A percentile compares a stretch with the other conserved stretches of the same genome.
These are phyloP conservation scores for Brotula barbata DNA, from an alignment of 2,797 vertebrate species.

Conservation along the genomic window DNA sequence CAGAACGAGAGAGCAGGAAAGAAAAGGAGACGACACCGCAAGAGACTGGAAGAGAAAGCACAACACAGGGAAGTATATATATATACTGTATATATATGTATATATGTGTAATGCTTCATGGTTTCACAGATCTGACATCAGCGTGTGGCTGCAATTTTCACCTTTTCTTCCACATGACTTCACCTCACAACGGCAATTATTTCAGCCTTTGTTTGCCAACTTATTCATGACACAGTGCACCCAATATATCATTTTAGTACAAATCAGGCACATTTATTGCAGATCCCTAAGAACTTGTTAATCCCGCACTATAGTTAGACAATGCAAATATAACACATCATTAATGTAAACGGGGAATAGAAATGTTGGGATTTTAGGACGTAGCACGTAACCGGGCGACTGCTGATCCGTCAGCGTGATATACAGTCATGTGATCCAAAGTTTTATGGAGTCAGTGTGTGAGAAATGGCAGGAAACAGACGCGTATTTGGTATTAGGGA, in stretches of 20 bases:
- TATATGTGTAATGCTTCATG: too few relatives aligned
- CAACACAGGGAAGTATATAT: not conserved
- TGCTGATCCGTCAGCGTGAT: conserved; percentile 42
- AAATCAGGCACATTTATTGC: conserved; percentile 27
- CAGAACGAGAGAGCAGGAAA: not conserved
- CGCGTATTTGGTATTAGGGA: conserved; percentile 47
- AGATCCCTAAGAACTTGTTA: not conserved
- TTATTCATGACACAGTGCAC: conserved; percentile 40
- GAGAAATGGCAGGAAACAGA: conserved; percentile 52
- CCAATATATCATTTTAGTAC: conserved; percentile 29
- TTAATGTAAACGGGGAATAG: too few relatives aligned
- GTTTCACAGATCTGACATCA: too few relatives aligned
- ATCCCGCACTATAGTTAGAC: not conserved
- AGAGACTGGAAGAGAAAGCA: not conserved
- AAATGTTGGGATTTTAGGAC: too few relatives aligned
- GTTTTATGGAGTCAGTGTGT: conserved; percentile 39
- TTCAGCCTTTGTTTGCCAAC: conserved; percentile 39
- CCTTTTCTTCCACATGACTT: too few relatives aligned
- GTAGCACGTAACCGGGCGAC: too few relatives aligned
- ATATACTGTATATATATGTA: too few relatives aligned
- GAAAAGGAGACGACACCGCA: not conserved
- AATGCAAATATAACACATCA: not conserved
- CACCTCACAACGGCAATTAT: not conserved
- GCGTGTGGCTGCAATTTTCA: too few relatives aligned
- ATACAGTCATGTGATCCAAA: conserved; percentile 44